Evolutionary conservation across 2,888 invertebrate genomes (phyloP), one percentile per base, ranked within the genome.

Genomic region (Gymnosoma rotundatum): DNA sequence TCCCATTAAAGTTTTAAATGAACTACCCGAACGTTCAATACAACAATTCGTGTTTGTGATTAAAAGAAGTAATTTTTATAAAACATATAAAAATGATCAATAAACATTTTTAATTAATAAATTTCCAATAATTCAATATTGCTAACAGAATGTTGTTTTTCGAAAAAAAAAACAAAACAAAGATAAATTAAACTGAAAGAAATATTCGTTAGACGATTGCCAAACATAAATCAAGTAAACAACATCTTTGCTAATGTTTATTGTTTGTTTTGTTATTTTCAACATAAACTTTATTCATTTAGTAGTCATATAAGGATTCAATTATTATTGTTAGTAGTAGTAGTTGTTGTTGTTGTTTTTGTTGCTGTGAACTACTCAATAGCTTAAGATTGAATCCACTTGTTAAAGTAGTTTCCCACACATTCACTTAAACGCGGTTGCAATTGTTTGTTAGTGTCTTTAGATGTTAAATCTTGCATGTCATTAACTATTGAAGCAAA

Each of bases 261-360:
- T 48, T 48, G 48, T 20, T 18, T 52, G 7, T 20, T 20, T 16
- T 50, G n/a, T 54, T 54, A 45, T 50, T 54, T 52, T 18, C 14
- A 63, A 25, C 16, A 38, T 54, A 74, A 48, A 52, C 12, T 50
- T 25, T 25, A 25, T 25, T 60, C 36, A 61, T 66, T 70, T 66
- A 76, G 56, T 76, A 56, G 60, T 45, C 84, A 78, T 78, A 81
- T 78, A 81, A 81, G 81, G 81, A 84, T 70, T 63, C 81, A 84
- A 81, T 84, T 81, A 66, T 60, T 16, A 21, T 60, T 78, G 63
- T 63, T 38, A 69, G 48, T 32, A 7, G 45, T 38, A 0, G 21
- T 20, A 20, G 18, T 12, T 63, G 54, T 14, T 32, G n/a, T 69
- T 61, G 32, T n/a, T 16, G 42, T 61, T 61, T 25, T 16, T 9